Percentiles rank a stretch among this genome's conserved stretches.
These are phyloP conservation scores for Ectropis grisescens DNA, from an alignment of 1,140 invertebrate genomes.

Conservation along the genomic window DNA sequence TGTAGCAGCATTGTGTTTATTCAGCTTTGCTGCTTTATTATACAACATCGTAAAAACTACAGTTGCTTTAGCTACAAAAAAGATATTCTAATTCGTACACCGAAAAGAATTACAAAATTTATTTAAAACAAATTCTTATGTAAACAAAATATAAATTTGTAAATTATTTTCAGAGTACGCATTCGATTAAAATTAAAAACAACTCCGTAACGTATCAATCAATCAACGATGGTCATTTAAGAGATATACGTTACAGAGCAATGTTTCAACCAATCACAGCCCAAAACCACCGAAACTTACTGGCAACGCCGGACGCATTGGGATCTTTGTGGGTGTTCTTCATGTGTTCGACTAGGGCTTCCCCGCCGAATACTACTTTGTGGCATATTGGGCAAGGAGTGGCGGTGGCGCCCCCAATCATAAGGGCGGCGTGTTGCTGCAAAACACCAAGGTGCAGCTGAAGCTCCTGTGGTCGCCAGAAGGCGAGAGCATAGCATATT, in stretches of 20 bases:
- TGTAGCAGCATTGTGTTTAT: slow-evolving; percentile 21
- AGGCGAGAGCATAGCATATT: slow-evolving; percentile 58
- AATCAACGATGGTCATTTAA: too few relatives aligned
- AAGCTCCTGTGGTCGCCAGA: slow-evolving; percentile 77
- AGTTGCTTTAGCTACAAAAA: too few relatives aligned
- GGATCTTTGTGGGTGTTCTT: slow-evolving; percentile 95
- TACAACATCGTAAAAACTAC: too few relatives aligned
- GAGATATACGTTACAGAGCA: slow-evolving; percentile 25
- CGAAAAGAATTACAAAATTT: too few relatives aligned
- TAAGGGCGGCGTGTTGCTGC: slow-evolving; percentile 93
- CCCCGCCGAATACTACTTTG: slow-evolving; percentile 92
- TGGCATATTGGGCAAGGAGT: slow-evolving; percentile 93
- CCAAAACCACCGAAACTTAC: slow-evolving; percentile 76
- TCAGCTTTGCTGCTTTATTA: too few relatives aligned
- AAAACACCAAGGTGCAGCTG: slow-evolving; percentile 88
- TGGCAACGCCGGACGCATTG: slow-evolving; percentile 87
- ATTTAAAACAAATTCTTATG: too few relatives aligned
- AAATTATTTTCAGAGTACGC: too few relatives aligned
- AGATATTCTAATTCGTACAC: too few relatives aligned
- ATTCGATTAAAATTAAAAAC: too few relatives aligned
- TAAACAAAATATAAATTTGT: too few relatives aligned
- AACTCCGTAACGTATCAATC: too few relatives aligned
- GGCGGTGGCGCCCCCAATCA: slow-evolving; percentile 89
- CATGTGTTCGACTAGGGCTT: slow-evolving; percentile 95
- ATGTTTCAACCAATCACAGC: too few relatives aligned